Percentiles rank a stretch among this genome's conserved stretches.
Evolutionary conservation across 1,140 invertebrate genomes (phyloP).

Genomic region (Nautilus pompilius): DNA sequence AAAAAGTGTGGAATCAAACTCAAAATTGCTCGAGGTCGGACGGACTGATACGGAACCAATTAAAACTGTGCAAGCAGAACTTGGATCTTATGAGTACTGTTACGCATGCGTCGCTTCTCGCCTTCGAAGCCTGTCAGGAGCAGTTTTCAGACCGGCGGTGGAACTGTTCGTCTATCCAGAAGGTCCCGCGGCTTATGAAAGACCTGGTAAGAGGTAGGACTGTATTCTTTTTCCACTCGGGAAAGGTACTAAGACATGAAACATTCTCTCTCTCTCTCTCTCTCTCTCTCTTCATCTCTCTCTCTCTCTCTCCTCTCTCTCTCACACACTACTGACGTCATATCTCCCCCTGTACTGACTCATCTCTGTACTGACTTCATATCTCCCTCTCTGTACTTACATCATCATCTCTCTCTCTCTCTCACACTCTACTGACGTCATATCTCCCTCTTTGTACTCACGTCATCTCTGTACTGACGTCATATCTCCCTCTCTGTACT

Average conservation of each 20-base stretch:
- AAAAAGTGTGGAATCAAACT: slow-evolving; percentile 24
- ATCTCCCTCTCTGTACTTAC: background rate
- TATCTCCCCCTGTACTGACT: background rate
- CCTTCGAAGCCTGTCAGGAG: slow-evolving; percentile 69
- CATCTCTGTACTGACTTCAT: background rate
- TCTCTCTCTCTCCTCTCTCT: slow-evolving; percentile 6
- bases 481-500: no score
- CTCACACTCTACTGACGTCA: background rate
- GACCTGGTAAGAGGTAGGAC: slow-evolving; percentile 73
- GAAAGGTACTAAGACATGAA: background rate
- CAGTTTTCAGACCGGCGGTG: slow-evolving; percentile 72
- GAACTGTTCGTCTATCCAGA: slow-evolving; percentile 78
- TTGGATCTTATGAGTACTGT: slow-evolving; percentile 75
- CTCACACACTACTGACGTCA: background rate
- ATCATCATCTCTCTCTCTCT: slow-evolving; percentile 1
- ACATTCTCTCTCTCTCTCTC: slow-evolving; percentile 1
- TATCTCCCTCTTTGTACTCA: background rate
- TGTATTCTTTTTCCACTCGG: background rate
- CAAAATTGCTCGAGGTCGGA: slow-evolving; percentile 51
- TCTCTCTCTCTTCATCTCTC: slow-evolving; percentile 5
- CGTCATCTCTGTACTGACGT: no score
- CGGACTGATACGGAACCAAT: slow-evolving; percentile 69
- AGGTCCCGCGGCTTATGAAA: slow-evolving; percentile 74
- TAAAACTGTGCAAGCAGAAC: slow-evolving; percentile 73
- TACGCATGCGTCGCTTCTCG: slow-evolving; percentile 66